A percentile compares a stretch with the other conserved stretches of the same genome.
Conservation (phyloP, 2,888 invertebrate species). For the Dryocosmus kuriphilus region DNA sequence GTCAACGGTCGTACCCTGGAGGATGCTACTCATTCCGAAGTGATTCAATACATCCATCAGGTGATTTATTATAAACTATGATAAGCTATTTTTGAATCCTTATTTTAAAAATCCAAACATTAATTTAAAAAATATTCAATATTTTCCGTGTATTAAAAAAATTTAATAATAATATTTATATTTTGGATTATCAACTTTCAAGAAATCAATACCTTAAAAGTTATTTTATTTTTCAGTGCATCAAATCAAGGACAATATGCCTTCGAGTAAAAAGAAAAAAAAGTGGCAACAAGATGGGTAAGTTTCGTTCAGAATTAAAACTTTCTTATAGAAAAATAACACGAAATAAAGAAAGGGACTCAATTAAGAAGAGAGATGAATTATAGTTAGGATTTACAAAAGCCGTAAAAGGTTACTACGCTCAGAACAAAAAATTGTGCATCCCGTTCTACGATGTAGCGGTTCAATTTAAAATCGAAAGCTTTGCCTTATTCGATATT, state of each 20-base stretch:
- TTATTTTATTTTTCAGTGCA: conserved; percentile 85
- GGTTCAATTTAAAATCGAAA: too few relatives aligned
- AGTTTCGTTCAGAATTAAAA: conserved; percentile 78
- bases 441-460: too few relatives aligned
- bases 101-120: neutral
- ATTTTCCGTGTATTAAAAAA: too few relatives aligned
- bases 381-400: neutral
- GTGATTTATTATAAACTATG: conserved; percentile 78
- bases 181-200: too few relatives aligned
- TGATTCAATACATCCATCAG: conserved; percentile 96
- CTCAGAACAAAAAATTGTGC: too few relatives aligned
- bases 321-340: neutral
- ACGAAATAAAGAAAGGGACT: neutral
- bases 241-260: conserved; percentile 96
- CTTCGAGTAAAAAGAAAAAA: conserved; percentile 91
- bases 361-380: neutral
- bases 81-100: neutral
- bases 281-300: conserved; percentile 92
- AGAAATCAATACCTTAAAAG: neutral
- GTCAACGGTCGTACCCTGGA: conserved; percentile 96
- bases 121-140: too few relatives aligned
- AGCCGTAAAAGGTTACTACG: too few relatives aligned
- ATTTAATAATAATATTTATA: too few relatives aligned
- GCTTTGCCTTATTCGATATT: too few relatives aligned
- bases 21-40: conserved; percentile 94